Percentiles rank a stretch among this genome's conserved stretches.
Evolutionary conservation across 2,113 vertebrate genomes (phyloP).

Genomic region (Phylloscopus trochiloides): DNA sequence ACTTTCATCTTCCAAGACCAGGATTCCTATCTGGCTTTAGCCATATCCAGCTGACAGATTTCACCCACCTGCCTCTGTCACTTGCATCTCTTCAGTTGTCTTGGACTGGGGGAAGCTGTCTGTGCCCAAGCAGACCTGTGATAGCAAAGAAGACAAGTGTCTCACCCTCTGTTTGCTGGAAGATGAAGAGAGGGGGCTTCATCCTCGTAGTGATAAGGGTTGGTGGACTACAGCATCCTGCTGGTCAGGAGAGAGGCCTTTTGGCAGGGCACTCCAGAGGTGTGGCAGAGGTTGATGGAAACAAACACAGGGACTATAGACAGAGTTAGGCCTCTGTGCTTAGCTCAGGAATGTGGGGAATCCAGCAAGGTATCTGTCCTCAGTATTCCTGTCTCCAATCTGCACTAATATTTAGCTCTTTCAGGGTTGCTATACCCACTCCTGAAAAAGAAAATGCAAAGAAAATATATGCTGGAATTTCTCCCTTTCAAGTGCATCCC

Average conservation of each 20-base stretch:
- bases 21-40: not conserved
- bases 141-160: not conserved
- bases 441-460: not conserved
- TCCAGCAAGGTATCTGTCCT: not conserved
- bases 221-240: not conserved
- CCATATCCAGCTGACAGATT: not conserved
- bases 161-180: not conserved
- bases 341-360: not conserved
- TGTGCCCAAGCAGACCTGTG: not conserved
- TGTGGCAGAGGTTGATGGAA: not conserved
- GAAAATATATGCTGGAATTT: not conserved
- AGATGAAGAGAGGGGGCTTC: not conserved
- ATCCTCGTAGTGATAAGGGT: fast-evolving
- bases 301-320: not conserved
- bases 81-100: not conserved
- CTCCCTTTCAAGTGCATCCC: not conserved
- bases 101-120: not conserved
- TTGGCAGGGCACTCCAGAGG: not conserved
- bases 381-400: not conserved
- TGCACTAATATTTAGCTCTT: not conserved
- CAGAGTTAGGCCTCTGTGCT: not conserved
- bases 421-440: not conserved
- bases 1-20: not conserved
- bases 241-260: not conserved
- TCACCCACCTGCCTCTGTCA: not conserved